Conservation (phyloP, 2,888 invertebrate genomes). For the Drosophila quasianomalipes region DNA sequence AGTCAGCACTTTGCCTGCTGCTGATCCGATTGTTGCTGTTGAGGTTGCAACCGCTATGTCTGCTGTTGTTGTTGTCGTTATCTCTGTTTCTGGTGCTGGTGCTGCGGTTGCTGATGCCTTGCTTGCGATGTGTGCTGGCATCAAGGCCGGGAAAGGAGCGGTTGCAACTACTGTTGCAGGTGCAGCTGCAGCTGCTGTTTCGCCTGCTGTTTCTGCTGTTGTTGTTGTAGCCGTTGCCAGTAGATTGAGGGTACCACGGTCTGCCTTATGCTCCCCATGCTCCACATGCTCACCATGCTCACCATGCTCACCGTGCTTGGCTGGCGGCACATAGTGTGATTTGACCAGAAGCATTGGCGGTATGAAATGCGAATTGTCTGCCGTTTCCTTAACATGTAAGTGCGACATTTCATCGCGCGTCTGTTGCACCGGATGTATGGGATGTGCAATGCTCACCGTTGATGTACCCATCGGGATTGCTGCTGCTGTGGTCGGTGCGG, state of each 20-base stretch:
- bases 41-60: conserved; percentile 23
- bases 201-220: neutral
- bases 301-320: conserved; percentile 71
- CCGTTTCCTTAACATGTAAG: conserved; percentile 81
- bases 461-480: conserved; percentile 39
- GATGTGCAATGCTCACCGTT: conserved; percentile 78
- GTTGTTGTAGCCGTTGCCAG: conserved; percentile 18
- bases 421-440: conserved; percentile 83
- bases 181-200: neutral
- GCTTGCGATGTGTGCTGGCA: conserved; percentile 8
- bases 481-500: conserved; percentile 11
- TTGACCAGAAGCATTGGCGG: conserved; percentile 85
- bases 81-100: conserved; percentile 30
- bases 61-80: conserved; percentile 19
- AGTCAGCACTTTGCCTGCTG: conserved; percentile 26
- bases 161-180: neutral
- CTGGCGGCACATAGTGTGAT: conserved; percentile 84
- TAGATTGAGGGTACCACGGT: conserved; percentile 8
- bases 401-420: conserved; percentile 72
- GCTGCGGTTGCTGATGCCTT: conserved; percentile 29
- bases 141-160: neutral
- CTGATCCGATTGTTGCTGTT: conserved; percentile 22
- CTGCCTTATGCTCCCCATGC: conserved; percentile 24
- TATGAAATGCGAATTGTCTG: conserved; percentile 85
- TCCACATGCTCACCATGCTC: conserved; percentile 40